Base-by-base conservation (phyloP, 1,140 invertebrate genomes). In the Oscheius sp. region DNA sequence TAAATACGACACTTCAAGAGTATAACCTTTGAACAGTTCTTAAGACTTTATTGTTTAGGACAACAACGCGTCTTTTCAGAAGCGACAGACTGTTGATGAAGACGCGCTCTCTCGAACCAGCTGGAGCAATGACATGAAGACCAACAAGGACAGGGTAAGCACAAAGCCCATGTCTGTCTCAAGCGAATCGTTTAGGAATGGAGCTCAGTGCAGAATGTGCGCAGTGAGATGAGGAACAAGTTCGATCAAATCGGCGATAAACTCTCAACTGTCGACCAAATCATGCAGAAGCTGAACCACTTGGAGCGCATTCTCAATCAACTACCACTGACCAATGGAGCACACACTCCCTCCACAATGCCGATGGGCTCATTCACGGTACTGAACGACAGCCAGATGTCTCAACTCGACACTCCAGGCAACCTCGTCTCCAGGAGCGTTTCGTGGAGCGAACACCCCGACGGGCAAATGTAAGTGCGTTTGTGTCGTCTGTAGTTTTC, bases 51-150 rank as follows among this genome's bases (percentile, higher is more conserved):
- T 3, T 68, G n/a, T n/a, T n/a, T n/a, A n/a, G n/a, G n/a, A n/a
- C n/a, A n/a, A n/a, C n/a, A n/a, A n/a, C n/a, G n/a, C 26, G 18
- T 18, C n/a, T 20, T 59, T 73, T 23, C 55, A 74, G 65, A 74
- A 74, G 34, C 64, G 72, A 7, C 72, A 74, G 52, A 74, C 72
- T 31, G 72, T 74, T 10, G 72, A 74, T 31, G 72, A 74, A 20
- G 72, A 74, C 35, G 72, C 72, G 15, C 34, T 74, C 18, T 67
- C 63, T 23, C 2, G 72, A 38, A 74, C 63, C 1, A 74, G 72
- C 38, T 74, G 72, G 72, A 38, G 49, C 15, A 32, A 34, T 0
- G 70, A 73, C 20, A 73, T 46, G 49, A 73, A 65, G 29, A 61
- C 59, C 36, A 20, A 31, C 10, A 68, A 65, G n/a, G 52, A 10